Percentiles rank a stretch among this genome's conserved stretches.
phyloP scores from a whole-genome alignment of 2,888 invertebrate species.

The Augochlorella aurata region DNA sequence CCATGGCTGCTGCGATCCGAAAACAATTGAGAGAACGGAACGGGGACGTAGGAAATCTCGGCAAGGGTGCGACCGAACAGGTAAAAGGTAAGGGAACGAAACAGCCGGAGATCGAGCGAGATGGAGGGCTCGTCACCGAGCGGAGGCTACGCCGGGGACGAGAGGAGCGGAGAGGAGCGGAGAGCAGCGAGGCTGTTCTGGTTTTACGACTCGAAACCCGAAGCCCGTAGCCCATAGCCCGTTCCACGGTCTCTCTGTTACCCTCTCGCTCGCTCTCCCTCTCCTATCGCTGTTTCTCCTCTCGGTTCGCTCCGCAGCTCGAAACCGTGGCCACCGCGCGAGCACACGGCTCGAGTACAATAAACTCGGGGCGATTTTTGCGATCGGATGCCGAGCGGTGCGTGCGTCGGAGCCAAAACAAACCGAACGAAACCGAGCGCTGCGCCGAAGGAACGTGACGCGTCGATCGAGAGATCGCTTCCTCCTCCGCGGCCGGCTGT shows the following conservation, averaged over 20 bases:
- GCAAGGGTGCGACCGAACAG: conserved; percentile 37
- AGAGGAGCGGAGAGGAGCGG: conserved; percentile 22
- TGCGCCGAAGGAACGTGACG: not conserved
- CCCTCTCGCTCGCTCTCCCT: not conserved
- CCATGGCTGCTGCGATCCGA: conserved; percentile 64
- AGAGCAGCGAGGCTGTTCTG: conserved; percentile 60
- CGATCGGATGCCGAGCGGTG: conserved; percentile 62
- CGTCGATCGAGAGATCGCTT: conserved; percentile 12
- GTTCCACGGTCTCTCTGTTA: conserved; percentile 24
- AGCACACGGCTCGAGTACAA: conserved; percentile 47
- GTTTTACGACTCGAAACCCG: conserved; percentile 77
- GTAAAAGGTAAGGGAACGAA: conserved; percentile 35
- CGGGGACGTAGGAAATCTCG: conserved; percentile 56
- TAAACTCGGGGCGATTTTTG: conserved; percentile 58
- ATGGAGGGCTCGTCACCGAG: conserved; percentile 21
- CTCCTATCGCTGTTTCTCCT: not conserved
- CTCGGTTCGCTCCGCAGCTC: not conserved
- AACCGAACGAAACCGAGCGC: conserved; percentile 33
- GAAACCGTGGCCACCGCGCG: conserved; percentile 38
- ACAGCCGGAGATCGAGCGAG: conserved; percentile 33
- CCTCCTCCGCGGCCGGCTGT: not conserved
- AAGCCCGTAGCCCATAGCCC: conserved; percentile 62
- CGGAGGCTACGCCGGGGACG: not conserved
- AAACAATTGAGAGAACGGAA: conserved; percentile 59
- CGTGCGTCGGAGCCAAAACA: conserved; percentile 62